These are phyloP conservation scores for Myotis findleyi DNA, from an alignment of 2,797 vertebrate genomes.

Conservation along the genomic window DNA sequence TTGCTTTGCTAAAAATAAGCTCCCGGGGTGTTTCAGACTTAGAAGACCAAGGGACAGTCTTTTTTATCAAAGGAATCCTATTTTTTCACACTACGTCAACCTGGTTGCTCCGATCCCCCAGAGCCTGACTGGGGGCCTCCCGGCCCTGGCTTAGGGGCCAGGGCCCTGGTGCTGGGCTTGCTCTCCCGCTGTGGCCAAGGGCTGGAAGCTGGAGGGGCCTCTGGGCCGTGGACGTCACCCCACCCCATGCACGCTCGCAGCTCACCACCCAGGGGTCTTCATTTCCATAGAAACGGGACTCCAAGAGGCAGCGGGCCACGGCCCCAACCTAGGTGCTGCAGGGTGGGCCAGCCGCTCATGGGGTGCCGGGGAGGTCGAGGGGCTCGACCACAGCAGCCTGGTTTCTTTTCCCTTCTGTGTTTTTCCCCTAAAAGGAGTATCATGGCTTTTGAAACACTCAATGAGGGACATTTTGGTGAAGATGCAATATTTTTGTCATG, in stretches of 20 bases:
- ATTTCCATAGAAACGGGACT: conserved; percentile 74
- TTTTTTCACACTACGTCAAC: conserved; percentile 86
- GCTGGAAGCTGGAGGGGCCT: conserved; percentile 68
- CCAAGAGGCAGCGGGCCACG: conserved; percentile 70
- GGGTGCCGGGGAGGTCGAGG: conserved; percentile 64
- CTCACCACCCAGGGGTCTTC: conserved; percentile 73
- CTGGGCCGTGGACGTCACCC: conserved; percentile 60
- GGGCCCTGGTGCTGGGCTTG: conserved; percentile 74
- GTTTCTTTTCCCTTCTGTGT: conserved; percentile 54
- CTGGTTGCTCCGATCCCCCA: conserved; percentile 80
- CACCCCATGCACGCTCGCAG: conserved; percentile 59
- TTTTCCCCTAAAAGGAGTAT: conserved; percentile 54
- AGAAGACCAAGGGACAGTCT: conserved; percentile 82
- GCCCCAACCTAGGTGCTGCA: conserved; percentile 81
- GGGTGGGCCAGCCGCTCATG: conserved; percentile 70
- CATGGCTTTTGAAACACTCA: conserved; percentile 80
- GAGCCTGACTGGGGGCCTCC: conserved; percentile 70
- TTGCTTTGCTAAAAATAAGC: conserved; percentile 87
- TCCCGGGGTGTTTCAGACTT: conserved; percentile 78
- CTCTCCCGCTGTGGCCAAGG: conserved; percentile 61
- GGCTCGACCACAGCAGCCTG: conserved; percentile 60
- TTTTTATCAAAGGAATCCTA: conserved; percentile 88
- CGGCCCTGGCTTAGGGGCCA: conserved; percentile 46
- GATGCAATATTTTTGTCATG: conserved; percentile 88
- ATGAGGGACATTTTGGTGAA: conserved; percentile 85